phyloP scores from a whole-genome alignment of 2,888 invertebrate genomes.

The Euproctis similis region DNA sequence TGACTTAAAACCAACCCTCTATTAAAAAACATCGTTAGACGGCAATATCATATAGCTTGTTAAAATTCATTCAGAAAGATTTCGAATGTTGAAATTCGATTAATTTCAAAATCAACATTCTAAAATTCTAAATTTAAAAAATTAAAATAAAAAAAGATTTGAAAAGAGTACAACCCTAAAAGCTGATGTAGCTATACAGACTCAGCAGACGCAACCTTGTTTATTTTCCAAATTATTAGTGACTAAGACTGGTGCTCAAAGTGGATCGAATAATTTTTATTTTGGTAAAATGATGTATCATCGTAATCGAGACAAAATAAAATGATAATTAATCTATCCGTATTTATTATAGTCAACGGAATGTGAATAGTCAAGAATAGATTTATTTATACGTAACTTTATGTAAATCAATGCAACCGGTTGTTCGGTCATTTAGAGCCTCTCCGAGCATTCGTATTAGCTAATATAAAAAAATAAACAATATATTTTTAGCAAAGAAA shows the following conservation, averaged over 20 bases:
- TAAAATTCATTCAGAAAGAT: no score
- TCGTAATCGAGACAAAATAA: conserved; percentile 21
- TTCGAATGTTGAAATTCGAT: no score
- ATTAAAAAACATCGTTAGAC: conserved; percentile 41
- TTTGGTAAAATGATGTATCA: conserved; percentile 4
- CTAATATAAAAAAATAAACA: conserved; percentile 15
- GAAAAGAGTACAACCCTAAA: no score
- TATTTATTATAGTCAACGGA: conserved; percentile 18
- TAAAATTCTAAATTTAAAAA: no score
- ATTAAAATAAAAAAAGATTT: no score
- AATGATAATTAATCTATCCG: conserved; percentile 15
- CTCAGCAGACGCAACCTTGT: no score
- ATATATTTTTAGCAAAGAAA: conserved; percentile 21
- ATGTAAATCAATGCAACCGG: conserved; percentile 28
- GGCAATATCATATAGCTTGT: no score
- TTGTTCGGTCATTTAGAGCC: conserved; percentile 20
- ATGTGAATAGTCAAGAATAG: conserved; percentile 17
- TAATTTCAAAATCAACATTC: no score
- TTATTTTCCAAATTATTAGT: no score
- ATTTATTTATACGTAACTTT: conserved; percentile 20
- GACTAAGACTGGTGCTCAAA: no score
- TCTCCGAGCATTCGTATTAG: conserved; percentile 14
- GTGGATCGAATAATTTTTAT: no score
- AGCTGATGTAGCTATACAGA: no score
- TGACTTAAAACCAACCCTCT: conserved; percentile 50